These are phyloP conservation scores for Pelochelys cantorii DNA, from an alignment of 2,797 vertebrate genomes.

Conservation along the genomic window DNA sequence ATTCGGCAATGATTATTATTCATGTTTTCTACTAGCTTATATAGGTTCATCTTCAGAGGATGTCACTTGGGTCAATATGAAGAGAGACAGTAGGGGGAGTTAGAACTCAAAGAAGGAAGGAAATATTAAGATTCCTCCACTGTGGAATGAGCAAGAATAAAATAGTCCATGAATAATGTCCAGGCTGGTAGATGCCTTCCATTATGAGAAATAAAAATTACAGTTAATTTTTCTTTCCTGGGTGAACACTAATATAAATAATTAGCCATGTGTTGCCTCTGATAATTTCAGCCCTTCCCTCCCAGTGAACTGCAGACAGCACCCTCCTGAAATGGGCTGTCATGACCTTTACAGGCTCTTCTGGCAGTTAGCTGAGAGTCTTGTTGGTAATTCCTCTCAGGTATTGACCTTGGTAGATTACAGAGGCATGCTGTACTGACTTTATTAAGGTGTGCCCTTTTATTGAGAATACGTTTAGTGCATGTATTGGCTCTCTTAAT, in stretches of 20 bases:
- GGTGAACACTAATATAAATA: fast-evolving
- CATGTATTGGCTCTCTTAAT: conserved; percentile 65
- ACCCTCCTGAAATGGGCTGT: not conserved
- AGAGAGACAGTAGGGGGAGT: conserved; percentile 64
- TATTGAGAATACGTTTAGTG: conserved; percentile 57
- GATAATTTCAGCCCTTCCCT: not conserved
- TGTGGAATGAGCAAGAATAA: not conserved
- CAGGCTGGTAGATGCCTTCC: not conserved
- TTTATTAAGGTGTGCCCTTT: conserved; percentile 70
- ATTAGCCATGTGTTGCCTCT: fast-evolving
- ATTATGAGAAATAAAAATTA: fast-evolving
- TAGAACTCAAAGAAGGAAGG: conserved; percentile 42
- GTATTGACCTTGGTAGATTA: conserved; percentile 69
- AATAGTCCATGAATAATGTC: not conserved
- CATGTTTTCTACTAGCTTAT: not conserved
- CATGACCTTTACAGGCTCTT: conserved; percentile 16
- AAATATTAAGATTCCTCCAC: not conserved
- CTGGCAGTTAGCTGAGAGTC: conserved; percentile 46
- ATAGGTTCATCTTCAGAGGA: fast-evolving
- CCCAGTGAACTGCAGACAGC: not conserved
- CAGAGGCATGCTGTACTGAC: conserved; percentile 50
- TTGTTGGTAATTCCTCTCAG: conserved; percentile 67
- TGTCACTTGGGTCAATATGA: not conserved
- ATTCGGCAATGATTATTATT: not conserved
- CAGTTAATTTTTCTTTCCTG: fast-evolving